Conservation (phyloP, 2,113 vertebrate genomes). For the Forbesichthys papilliferus region DNA sequence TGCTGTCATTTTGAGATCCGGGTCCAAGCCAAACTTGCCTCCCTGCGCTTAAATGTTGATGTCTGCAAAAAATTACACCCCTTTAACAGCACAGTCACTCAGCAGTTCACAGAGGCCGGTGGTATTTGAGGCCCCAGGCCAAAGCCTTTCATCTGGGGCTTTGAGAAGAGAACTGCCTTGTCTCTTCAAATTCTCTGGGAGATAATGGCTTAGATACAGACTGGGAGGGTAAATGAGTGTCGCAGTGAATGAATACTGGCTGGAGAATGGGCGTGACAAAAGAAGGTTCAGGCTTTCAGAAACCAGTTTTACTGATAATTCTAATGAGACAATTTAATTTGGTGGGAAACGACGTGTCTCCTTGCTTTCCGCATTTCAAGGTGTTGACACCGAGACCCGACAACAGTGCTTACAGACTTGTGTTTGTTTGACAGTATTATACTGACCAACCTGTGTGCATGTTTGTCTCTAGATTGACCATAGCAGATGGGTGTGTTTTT, state of each 20-base stretch:
- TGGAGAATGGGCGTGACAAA: conserved; percentile 9
- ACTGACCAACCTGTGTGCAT: too few relatives aligned
- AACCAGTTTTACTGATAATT: conserved; percentile 10
- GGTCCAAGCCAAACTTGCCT: conserved; percentile 28
- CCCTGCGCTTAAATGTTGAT: conserved; percentile 31
- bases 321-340: not conserved
- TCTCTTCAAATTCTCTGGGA: conserved; percentile 67
- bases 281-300: conserved; percentile 14
- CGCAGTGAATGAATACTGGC: conserved; percentile 6
- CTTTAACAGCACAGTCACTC: conserved; percentile 33
- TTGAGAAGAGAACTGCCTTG: conserved; percentile 55
- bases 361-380: not conserved
- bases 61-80: conserved; percentile 66
- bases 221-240: conserved; percentile 28
- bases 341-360: too few relatives aligned
- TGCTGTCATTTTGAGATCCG: conserved; percentile 29
- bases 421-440: too few relatives aligned
- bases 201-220: conserved; percentile 57
- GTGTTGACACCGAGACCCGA: not conserved
- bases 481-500: conserved; percentile 5
- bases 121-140: conserved; percentile 72
- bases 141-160: conserved; percentile 73
- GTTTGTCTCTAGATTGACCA: too few relatives aligned
- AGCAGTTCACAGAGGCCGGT: conserved; percentile 58
- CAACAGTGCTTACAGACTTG: too few relatives aligned